Evolutionary conservation across 2,797 vertebrate genomes (phyloP).

Genomic region (Nothura maculosa): DNA sequence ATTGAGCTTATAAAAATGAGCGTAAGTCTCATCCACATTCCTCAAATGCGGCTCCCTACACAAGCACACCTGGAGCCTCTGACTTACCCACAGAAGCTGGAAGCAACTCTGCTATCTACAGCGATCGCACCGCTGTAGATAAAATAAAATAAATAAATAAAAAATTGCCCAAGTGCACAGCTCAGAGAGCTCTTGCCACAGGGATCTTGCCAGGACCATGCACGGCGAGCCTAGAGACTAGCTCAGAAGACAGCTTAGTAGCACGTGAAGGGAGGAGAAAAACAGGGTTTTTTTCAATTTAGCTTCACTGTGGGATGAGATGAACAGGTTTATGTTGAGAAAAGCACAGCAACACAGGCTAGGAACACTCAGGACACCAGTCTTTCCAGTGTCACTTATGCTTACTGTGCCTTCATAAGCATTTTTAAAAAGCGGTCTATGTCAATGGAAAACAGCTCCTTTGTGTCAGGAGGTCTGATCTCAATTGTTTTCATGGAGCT

Average conservation of each 20-base stretch:
- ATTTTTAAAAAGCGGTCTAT: not conserved
- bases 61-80: accelerated
- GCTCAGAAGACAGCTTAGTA: not conserved
- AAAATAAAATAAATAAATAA: no score
- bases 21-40: accelerated
- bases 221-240: not conserved
- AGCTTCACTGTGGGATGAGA: accelerated
- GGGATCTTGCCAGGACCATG: not conserved
- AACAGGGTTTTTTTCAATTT: not conserved
- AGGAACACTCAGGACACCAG: not conserved
- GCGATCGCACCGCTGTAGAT: accelerated
- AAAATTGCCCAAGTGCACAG: not conserved
- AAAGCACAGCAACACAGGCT: not conserved
- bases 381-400: not conserved
- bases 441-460: not conserved
- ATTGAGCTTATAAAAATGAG: not conserved
- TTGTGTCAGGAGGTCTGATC: not conserved
- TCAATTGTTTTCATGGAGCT: not conserved
- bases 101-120: not conserved
- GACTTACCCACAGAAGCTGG: not conserved
- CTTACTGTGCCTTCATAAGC: not conserved
- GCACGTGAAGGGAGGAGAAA: not conserved
- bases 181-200: not conserved
- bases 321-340: not conserved
- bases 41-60: accelerated